Base-by-base conservation (phyloP, 2,888 invertebrate genomes). In the Dromius quadrimaculatus region DNA sequence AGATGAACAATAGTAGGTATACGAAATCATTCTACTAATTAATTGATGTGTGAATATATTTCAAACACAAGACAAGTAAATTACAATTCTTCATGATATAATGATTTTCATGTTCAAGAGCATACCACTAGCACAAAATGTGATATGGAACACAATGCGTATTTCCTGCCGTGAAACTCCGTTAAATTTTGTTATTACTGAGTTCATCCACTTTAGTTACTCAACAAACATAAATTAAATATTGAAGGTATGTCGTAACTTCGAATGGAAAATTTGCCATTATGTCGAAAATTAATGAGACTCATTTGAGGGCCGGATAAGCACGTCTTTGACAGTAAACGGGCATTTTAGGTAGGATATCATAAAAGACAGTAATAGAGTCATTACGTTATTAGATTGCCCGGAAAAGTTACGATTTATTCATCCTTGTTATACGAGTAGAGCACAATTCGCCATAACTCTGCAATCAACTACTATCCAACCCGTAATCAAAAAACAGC, bases 161-260 rank as follows among this genome's bases (percentile, higher is more conserved):
- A 36, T 36, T 36, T 36, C 11, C 11, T 36, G 41, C 15, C 15
- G 15, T 15, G 11, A 15, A 9, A 54, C 11, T 28, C 28, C 5
- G 1, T 28, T 54, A 28, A 54, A 28, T 28, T 54, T 11, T 28
- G 28, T 28, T 28, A 47, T 54, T 54, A 54, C 15, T 28, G 11
- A 54, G 28, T 54, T 54, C 50, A 54, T 54, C 50, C 50, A 54
- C 50, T 54, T 54, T 54, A 54, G 50, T 54, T 54, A 23, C 50
- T 54, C 50, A 54, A 54, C 50, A 54, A 54, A 54, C 50, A 54
- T 54, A 54, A 54, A 54, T 54, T 54, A 54, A 54, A 54, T 54
- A 54, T 54, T 54, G 28, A 54, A 28, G 28, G 50, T 28, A 54
- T 28, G 50, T 54, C 50, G 50, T 54, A 54, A 54, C 50, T 54